Conservation (phyloP, 2,888 invertebrate species). For the Xylota sylvarum region DNA sequence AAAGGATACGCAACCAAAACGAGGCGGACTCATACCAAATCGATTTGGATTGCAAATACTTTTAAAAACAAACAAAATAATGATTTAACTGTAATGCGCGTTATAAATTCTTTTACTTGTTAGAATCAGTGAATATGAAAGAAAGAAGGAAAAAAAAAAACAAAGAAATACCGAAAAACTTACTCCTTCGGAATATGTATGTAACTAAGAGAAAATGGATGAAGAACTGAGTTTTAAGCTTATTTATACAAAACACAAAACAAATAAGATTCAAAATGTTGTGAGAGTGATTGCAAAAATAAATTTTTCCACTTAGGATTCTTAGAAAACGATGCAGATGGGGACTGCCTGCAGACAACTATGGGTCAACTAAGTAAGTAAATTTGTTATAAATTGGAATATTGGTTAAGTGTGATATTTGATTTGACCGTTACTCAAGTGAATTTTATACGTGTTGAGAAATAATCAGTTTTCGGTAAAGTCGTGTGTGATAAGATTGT, state of each 20-base stretch:
- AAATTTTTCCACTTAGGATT: slow-evolving; percentile 59
- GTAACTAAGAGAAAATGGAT: slow-evolving; percentile 42
- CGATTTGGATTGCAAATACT: slow-evolving; percentile 47
- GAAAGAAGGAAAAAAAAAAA: slow-evolving; percentile 28
- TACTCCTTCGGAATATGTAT: slow-evolving; percentile 54
- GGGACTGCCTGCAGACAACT: background rate
- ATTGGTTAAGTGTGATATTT: too few species aligned
- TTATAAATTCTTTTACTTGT: slow-evolving; percentile 64
- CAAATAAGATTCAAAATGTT: slow-evolving; percentile 46
- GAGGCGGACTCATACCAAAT: background rate
- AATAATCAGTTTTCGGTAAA: too few species aligned
- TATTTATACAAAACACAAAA: slow-evolving; percentile 48
- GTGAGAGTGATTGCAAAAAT: slow-evolving; percentile 60
- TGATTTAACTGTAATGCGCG: slow-evolving; percentile 61
- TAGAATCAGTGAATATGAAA: slow-evolving; percentile 63
- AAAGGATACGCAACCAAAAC: slow-evolving; percentile 9
- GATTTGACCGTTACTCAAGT: too few species aligned
- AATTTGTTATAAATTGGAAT: background rate
- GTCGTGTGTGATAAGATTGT: too few species aligned
- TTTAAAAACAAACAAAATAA: slow-evolving; percentile 15
- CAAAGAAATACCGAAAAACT: slow-evolving; percentile 18
- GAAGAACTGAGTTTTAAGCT: slow-evolving; percentile 61
- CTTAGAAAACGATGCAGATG: background rate
- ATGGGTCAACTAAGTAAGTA: background rate
- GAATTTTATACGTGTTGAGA: too few species aligned